phyloP scores from a whole-genome alignment of 1,140 invertebrate genomes.

The Ridgeia piscesae region DNA sequence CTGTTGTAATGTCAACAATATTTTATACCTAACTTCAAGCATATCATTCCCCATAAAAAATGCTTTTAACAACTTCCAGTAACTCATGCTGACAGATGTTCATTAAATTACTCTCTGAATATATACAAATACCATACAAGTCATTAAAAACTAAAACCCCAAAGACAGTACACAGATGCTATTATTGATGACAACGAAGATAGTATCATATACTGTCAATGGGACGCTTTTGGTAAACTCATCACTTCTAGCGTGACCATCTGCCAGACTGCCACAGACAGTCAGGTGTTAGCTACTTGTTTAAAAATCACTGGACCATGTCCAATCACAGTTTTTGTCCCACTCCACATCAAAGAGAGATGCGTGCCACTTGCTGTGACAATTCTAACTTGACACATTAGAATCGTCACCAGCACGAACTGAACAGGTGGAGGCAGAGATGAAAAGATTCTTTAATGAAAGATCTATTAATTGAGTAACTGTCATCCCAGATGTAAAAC shows the following conservation, averaged over 20 bases:
- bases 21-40: neutral
- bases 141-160: too few species aligned
- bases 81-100: neutral
- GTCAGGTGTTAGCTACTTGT: neutral
- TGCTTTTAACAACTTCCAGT: neutral
- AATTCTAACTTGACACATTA: neutral
- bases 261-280: neutral
- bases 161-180: neutral
- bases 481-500: neutral
- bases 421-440: neutral
- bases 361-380: neutral
- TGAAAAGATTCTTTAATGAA: neutral
- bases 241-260: neutral
- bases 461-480: neutral
- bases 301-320: neutral
- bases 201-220: neutral
- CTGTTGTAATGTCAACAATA: neutral
- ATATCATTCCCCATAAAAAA: neutral
- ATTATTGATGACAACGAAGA: neutral
- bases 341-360: neutral
- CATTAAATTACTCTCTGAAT: neutral
- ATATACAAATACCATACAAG: neutral
- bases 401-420: neutral
- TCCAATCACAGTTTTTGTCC: neutral
- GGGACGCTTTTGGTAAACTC: neutral